Conservation (phyloP, 2,888 invertebrate genomes). For the Ectemnius lituratus region DNA sequence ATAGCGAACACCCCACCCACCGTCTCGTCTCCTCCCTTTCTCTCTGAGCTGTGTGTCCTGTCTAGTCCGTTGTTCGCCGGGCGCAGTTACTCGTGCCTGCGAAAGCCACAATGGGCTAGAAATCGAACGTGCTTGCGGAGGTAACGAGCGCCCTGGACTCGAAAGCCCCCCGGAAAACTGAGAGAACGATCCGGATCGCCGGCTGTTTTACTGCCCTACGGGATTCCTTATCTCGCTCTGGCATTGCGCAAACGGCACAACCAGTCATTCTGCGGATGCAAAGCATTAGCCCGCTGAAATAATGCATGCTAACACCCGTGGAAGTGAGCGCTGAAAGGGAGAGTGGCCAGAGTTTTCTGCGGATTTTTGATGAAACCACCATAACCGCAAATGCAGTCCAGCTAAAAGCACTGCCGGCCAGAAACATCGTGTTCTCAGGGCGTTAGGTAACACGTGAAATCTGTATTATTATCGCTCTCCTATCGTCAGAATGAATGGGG, state of each 20-base stretch:
- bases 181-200: conserved; percentile 57
- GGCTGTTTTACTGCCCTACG: conserved; percentile 62
- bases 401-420: no score
- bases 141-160: conserved; percentile 46
- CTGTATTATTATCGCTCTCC: conserved; percentile 7
- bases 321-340: conserved; percentile 45
- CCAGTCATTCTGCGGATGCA: conserved; percentile 60
- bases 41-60: background rate
- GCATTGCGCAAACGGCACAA: conserved; percentile 51
- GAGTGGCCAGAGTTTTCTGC: conserved; percentile 35
- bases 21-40: conserved; percentile 15
- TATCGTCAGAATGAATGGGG: background rate
- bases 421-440: no score
- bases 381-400: background rate
- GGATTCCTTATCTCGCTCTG: conserved; percentile 62
- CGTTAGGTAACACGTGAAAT: conserved; percentile 5
- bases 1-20: conserved; percentile 47
- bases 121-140: conserved; percentile 56
- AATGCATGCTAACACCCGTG: conserved; percentile 48
- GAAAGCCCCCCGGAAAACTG: conserved; percentile 53
- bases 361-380: conserved; percentile 48
- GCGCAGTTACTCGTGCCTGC: conserved; percentile 9
- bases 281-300: conserved; percentile 55
- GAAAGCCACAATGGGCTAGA: conserved; percentile 42
- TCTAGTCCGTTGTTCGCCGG: background rate